phyloP scores from a whole-genome alignment of 2,888 invertebrate species.

The Papilio protenor region DNA sequence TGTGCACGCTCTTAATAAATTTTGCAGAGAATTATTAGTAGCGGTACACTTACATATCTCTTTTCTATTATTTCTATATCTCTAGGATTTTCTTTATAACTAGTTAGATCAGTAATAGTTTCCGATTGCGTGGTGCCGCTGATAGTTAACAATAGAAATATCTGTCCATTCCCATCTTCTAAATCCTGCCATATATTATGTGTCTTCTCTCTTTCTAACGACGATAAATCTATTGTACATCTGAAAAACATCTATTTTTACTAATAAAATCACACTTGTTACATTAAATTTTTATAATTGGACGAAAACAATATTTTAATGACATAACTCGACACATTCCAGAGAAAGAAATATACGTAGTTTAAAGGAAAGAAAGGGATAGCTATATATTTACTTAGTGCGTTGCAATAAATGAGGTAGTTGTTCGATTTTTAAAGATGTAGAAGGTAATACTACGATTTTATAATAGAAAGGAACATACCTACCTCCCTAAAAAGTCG shows the following conservation, averaged over 20 bases:
- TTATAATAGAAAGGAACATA: constrained; percentile 36
- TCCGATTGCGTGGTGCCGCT: constrained; percentile 97
- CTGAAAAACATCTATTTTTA: constrained; percentile 74
- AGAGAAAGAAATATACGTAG: neutral
- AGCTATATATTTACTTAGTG: neutral
- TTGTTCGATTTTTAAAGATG: neutral
- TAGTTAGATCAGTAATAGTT: constrained; percentile 95
- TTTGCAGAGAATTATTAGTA: neutral
- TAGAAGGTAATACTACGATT: constrained; percentile 13
- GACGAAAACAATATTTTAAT: neutral
- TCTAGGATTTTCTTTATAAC: constrained; percentile 91
- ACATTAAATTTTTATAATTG: neutral
- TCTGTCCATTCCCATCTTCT: constrained; percentile 94
- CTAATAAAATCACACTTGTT: neutral
- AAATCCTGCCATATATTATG: constrained; percentile 95
- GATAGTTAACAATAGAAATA: constrained; percentile 95
- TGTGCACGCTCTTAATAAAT: neutral
- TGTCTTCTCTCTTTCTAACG: constrained; percentile 94
- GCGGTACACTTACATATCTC: constrained; percentile 86
- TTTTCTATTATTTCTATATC: constrained; percentile 86
- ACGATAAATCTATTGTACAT: constrained; percentile 92
- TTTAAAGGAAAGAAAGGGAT: neutral
- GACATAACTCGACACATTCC: neutral
- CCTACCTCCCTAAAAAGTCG: constrained; percentile 92
- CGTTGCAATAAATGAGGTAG: neutral